These are phyloP conservation scores for Protobothrops mucrosquamatus DNA, from an alignment of 2,113 vertebrate genomes.

Conservation along the genomic window DNA sequence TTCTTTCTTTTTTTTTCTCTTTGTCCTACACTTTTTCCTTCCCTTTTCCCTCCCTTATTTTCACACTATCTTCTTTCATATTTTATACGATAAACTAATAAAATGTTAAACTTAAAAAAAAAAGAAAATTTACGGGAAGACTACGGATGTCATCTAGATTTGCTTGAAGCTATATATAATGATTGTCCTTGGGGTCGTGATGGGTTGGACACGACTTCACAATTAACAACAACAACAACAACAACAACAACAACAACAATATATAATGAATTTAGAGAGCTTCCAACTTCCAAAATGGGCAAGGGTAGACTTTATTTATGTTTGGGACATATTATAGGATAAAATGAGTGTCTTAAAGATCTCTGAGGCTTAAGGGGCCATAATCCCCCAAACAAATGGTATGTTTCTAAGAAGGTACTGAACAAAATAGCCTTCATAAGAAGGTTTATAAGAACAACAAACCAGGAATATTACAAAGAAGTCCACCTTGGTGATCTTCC, in stretches of 20 bases:
- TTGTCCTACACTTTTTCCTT: background rate
- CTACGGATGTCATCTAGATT: background rate
- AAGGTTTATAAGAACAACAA: background rate
- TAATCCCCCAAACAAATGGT: background rate
- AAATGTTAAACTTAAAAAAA: background rate
- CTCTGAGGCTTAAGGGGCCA: background rate
- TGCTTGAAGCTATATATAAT: background rate
- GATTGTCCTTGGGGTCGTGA: no score
- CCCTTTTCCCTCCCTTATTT: background rate
- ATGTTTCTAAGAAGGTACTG: background rate
- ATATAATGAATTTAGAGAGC: no score
- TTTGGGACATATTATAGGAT: background rate
- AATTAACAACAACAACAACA: no score
- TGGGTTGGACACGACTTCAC: no score
- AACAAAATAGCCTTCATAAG: background rate
- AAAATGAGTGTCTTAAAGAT: background rate
- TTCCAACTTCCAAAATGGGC: background rate
- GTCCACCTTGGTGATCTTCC: background rate
- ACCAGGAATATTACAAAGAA: background rate
- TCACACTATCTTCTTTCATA: background rate
- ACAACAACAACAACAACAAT: no score
- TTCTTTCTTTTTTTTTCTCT: background rate
- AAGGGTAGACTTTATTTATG: background rate
- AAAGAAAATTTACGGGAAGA: background rate
- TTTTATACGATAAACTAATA: background rate